Evolutionary conservation across 2,888 invertebrate genomes (phyloP).

Genomic region (Machimus atricapillus): DNA sequence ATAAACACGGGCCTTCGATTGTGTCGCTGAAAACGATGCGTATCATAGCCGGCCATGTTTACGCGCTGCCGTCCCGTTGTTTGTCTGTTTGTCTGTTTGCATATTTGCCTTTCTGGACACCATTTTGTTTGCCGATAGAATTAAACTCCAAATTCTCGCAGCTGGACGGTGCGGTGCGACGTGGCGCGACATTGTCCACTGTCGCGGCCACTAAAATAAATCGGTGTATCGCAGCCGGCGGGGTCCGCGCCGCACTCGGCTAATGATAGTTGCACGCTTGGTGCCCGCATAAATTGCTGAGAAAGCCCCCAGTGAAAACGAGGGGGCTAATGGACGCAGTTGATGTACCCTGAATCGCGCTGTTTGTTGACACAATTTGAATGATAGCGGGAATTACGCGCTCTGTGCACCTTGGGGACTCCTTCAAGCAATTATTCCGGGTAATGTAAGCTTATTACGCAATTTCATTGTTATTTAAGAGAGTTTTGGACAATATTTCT

Average conservation of each 20-base stretch:
- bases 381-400: slow-evolving; percentile 22
- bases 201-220: slow-evolving; percentile 29
- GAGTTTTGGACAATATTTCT: too few relatives aligned
- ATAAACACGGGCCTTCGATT: not conserved
- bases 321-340: slow-evolving; percentile 6
- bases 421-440: not conserved
- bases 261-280: slow-evolving; percentile 36
- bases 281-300: slow-evolving; percentile 17
- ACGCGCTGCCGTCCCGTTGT: not conserved
- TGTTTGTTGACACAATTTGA: slow-evolving; percentile 5
- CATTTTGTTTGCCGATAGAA: slow-evolving; percentile 9
- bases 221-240: not conserved
- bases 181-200: not conserved
- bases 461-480: not conserved
- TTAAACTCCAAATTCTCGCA: slow-evolving; percentile 23
- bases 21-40: not conserved
- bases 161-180: not conserved
- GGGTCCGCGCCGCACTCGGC: not conserved
- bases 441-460: not conserved
- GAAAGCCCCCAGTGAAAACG: slow-evolving; percentile 9
- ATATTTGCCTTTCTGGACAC: slow-evolving; percentile 17
- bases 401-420: not conserved
- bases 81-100: slow-evolving; percentile 10
- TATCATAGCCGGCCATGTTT: not conserved
- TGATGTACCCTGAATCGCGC: not conserved